Evolutionary conservation across 2,888 invertebrate species (phyloP).

Genomic region (Dolomedes plantarius): DNA sequence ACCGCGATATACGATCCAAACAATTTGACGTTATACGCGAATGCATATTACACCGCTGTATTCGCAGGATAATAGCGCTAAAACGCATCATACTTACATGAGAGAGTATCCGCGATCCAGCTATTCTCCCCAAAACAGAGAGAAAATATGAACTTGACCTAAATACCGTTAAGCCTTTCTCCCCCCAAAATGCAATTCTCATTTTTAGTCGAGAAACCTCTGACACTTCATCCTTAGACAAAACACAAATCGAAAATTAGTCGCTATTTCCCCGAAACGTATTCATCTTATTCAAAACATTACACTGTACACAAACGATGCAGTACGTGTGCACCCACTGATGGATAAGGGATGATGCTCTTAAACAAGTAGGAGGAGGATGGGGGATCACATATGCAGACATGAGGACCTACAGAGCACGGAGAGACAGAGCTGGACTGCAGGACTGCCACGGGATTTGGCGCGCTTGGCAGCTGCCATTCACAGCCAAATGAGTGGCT

Average conservation of each 20-base stretch:
- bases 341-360: neutral
- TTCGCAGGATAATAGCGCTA: neutral
- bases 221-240: no score
- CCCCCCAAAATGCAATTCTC: neutral
- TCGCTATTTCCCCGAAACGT: no score
- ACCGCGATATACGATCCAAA: no score
- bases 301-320: no score
- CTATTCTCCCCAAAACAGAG: neutral
- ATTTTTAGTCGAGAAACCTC: neutral
- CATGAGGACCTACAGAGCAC: neutral
- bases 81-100: neutral
- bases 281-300: no score
- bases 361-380: neutral
- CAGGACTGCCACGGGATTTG: neutral
- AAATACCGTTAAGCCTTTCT: constrained; percentile 37
- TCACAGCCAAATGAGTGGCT: neutral
- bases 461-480: neutral
- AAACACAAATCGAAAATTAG: no score
- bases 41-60: no score
- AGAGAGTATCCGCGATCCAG: neutral
- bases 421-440: neutral
- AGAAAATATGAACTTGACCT: constrained; percentile 52
- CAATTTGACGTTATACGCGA: no score
- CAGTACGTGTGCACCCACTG: no score
- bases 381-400: neutral